A percentile compares a stretch with the other conserved stretches of the same genome.
phyloP scores from a whole-genome alignment of 2,113 vertebrate species.

The Megalops atlanticus region DNA sequence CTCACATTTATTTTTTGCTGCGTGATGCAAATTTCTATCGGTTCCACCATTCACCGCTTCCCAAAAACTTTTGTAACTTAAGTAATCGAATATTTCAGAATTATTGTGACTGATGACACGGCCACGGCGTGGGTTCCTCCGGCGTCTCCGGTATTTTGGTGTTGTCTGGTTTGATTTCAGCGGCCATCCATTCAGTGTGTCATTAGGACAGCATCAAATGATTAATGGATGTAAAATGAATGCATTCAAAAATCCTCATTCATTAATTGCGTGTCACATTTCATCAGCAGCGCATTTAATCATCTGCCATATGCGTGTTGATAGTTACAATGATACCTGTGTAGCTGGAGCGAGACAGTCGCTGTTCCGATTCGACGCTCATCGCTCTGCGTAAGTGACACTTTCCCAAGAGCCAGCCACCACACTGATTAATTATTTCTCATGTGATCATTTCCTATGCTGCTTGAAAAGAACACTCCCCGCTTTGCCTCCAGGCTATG shows the following conservation, averaged over 20 bases:
- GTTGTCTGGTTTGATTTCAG: constrained; percentile 21
- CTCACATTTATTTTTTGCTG: no score
- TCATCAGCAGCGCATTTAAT: constrained; percentile 86
- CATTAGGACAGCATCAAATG: constrained; percentile 79
- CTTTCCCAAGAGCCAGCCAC: constrained; percentile 13
- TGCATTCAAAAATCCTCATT: constrained; percentile 79
- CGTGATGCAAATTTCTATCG: no score
- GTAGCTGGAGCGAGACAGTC: constrained; percentile 68
- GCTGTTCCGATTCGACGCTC: constrained; percentile 65
- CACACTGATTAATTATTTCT: no score
- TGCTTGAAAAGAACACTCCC: no score
- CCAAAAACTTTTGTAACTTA: no score
- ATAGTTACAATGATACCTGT: constrained; percentile 84
- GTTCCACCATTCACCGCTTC: no score
- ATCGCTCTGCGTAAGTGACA: constrained; percentile 57
- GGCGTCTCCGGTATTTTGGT: background rate
- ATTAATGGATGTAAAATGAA: constrained; percentile 87
- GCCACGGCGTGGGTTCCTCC: background rate
- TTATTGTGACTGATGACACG: background rate
- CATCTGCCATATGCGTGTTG: constrained; percentile 88
- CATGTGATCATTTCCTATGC: no score
- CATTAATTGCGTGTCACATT: constrained; percentile 87
- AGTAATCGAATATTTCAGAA: background rate
- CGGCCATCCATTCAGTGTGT: constrained; percentile 68
- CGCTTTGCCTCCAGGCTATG: no score